Base-by-base conservation (phyloP, 2,113 vertebrate species). In the Hyperopisus bebe region DNA sequence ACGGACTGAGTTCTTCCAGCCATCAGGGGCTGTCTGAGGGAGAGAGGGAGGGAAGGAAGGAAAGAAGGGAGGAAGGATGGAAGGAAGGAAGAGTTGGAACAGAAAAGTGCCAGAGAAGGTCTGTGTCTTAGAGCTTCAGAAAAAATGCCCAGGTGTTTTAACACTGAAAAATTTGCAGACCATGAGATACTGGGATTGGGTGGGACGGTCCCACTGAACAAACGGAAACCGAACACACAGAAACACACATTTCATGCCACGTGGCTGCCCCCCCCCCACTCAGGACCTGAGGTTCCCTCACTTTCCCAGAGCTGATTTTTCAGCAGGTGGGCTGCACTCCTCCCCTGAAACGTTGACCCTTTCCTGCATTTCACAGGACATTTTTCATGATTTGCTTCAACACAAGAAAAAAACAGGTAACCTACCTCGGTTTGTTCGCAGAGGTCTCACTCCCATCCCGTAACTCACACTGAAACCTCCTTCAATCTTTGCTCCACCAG, bases 1-100 rank as follows among this genome's bases (percentile, higher is more conserved):
- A 62, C 98, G 97, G 55, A 99, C 98, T 0, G 98, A 99, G 95
- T 99, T 99, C 95, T 99, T 99, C 98, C 98, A 99, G 35, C 98
- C 98, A 24, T 99, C 98, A 0, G 98, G 98, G 5, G 98, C 98
- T 5, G 98, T 99, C 98, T 99, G 93, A 92, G 93, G 0, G 88
- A 62, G 13, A 27, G 62, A 13, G 5, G 19, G 90, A 24, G 21
- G 88, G 35, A 80, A 19, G 74, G 70, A 6, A 0, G 66, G 66
- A 3, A 35, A 2, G 27, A 74, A 74, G 83, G 27, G 35, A 74
- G 13, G 50, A 51, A 51, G 15, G 50, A 17, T 51, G 27, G 11
- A 15, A 13, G 31, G 31, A 77, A 35, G 10, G 13, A 19, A 80
- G n/a, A 70, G 62, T 31, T 31, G n/a, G 82, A 84, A 44, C 19